A percentile compares a stretch with the other conserved stretches of the same genome.
phyloP scores from a whole-genome alignment of 2,888 invertebrate genomes.

The Aricia artaxerxes region DNA sequence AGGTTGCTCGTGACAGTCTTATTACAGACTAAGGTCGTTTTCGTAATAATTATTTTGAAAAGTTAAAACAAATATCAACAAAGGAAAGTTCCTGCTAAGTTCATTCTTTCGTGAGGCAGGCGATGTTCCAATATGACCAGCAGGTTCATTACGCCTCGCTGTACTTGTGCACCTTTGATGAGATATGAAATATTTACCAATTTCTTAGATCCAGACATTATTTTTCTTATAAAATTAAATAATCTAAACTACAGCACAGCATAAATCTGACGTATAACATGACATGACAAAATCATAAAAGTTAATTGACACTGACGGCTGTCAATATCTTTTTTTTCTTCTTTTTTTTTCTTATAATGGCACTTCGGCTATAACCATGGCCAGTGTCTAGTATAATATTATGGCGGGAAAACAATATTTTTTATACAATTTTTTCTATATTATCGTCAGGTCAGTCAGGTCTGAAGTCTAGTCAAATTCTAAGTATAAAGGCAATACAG shows the following conservation, averaged over 20 bases:
- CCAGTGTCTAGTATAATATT: no score
- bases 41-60: neutral
- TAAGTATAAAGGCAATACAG: no score
- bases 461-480: no score
- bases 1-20: neutral
- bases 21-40: neutral
- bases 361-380: no score
- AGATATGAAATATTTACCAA: conserved; percentile 57
- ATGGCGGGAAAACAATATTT: no score
- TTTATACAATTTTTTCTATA: no score
- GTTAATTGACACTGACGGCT: conserved; percentile 35
- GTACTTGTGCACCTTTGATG: neutral
- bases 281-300: conserved; percentile 48
- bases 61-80: conserved; percentile 25
- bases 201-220: conserved; percentile 72
- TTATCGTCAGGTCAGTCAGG: no score
- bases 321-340: neutral
- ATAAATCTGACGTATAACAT: conserved; percentile 55
- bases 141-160: neutral
- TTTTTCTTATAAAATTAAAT: conserved; percentile 47
- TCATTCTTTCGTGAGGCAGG: neutral
- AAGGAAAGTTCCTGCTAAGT: conserved; percentile 23
- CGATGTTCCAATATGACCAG: neutral
- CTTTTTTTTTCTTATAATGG: no score
- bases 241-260: conserved; percentile 51